These are phyloP conservation scores for Cyanoderma ruficeps DNA, from an alignment of 2,113 vertebrate species.

Conservation along the genomic window DNA sequence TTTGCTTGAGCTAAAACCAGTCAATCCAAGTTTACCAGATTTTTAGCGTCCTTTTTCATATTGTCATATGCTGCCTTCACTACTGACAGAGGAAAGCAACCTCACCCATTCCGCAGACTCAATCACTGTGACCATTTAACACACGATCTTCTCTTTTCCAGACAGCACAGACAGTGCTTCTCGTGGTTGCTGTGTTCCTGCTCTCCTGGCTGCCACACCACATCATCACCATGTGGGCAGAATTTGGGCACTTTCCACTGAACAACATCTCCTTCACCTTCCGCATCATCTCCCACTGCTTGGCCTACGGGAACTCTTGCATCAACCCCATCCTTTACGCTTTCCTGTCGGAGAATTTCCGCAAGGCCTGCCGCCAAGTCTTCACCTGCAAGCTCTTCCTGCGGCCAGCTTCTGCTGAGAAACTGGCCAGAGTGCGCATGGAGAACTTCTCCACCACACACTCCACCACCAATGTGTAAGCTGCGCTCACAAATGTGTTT, in stretches of 20 bases:
- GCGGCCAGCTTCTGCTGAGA: not conserved
- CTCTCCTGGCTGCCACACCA: slow-evolving; percentile 87
- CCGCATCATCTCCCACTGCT: slow-evolving; percentile 80
- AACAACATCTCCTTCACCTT: slow-evolving; percentile 80
- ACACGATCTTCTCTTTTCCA: not conserved
- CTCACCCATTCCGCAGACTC: not conserved
- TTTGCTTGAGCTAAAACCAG: not conserved
- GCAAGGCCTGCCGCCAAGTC: slow-evolving; percentile 76
- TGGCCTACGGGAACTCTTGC: slow-evolving; percentile 85
- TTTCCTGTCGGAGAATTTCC: slow-evolving; percentile 86
- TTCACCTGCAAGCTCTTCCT: slow-evolving; percentile 67
- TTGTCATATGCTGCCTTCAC: not conserved
- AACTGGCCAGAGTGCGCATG: slow-evolving; percentile 70
- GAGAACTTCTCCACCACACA: slow-evolving; percentile 81
- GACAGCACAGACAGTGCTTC: slow-evolving; percentile 82
- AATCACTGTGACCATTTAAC: not conserved
- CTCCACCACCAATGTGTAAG: slow-evolving; percentile 70
- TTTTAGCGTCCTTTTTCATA: not conserved
- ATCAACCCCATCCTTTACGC: slow-evolving; percentile 85
- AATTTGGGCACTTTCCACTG: slow-evolving; percentile 81
- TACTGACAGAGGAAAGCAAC: not conserved
- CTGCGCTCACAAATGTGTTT: accelerated
- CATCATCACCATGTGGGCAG: slow-evolving; percentile 84
- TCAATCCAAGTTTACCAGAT: not conserved
- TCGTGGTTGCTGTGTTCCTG: slow-evolving; percentile 79